Evolutionary conservation across 2,797 vertebrate species (phyloP), one percentile per base, ranked within the genome.

Genomic region (Typhlichthys eigenmanni): DNA sequence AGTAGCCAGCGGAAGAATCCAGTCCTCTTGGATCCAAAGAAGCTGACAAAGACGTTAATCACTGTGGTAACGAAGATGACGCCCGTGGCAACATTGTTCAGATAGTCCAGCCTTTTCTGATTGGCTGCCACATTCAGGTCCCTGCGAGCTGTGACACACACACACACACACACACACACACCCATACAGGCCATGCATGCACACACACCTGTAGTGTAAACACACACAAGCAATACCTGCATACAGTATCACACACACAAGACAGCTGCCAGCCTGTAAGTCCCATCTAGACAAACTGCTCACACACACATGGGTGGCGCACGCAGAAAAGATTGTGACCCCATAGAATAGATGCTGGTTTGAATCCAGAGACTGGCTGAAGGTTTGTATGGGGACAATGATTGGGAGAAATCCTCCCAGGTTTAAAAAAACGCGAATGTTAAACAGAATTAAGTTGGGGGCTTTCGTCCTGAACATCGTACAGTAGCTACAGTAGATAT

Each of bases 1-100:
- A 91, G 75, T 58, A 89, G 80, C 87, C 89, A 91, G 75, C 89
- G 89, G 78, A 89, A 91, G 83, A 91, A 91, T 51, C 89, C 89
- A 0, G 89, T 91, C 73, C 89, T 88, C 80, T 91, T 89, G 68
- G 87, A 89, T 13, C 87, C 89, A 6, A 91, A 91, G 88, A 89
- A 91, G 75, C 87, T 89, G 79, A 84, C 14, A 62, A 91, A 89
- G 83, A 89, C 86, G 85, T 91, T 91, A 11, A 73, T 47, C 68
- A 88, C 87, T 0, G 89, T 72, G 65, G 84, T 89, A 76, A 53
- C 68, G 32, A 86, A 87, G 85, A 91, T 86, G 83, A 89, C 8
- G 8, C 85, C 86, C 10, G 89, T 91, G 0, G 86, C 73, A 0
- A 88, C 7, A 83, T 89, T 91, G 85, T 91, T 91, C 79, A 91